Base-by-base conservation (phyloP, 2,888 invertebrate genomes). In the Hirtodrosophila duncani region DNA sequence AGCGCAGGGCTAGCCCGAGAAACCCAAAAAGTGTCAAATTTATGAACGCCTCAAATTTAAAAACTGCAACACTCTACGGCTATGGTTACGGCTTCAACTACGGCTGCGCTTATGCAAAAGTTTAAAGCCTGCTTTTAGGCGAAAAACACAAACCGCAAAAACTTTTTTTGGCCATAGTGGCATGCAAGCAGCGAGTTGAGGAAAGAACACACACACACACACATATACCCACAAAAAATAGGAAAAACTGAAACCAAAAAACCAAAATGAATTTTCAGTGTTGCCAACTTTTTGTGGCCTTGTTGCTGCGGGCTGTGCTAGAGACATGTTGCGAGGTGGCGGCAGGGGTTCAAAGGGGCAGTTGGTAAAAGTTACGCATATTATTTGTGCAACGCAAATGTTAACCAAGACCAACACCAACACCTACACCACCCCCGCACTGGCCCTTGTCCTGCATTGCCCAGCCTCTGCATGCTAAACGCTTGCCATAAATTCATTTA, bases 181-280 rank as follows among this genome's bases (percentile, higher is more conserved):
- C n/a, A n/a, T n/a, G n/a, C n/a, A n/a, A n/a, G n/a, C n/a, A n/a
- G n/a, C n/a, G n/a, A n/a, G n/a, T n/a, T n/a, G n/a, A n/a, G n/a
- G n/a, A n/a, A n/a, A n/a, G n/a, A 27, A 26, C 14, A n/a, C 17
- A 38, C 33, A 6, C 27, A 37, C 48, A 34, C 46, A 43, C 31
- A 20, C 30, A 21, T 21, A 21, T 5, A 30, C 31, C 3, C 24
- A 13, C 34, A 20, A 29, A 42, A 37, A 57, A 16, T 21, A 34
- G 2, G 27, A 26, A 44, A 39, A 51, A 38, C 27, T 29, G 38
- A 27, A 16, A 18, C 16, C 37, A 43, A 38, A 16, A 79, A 55
- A 52, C 61, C 51, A 59, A 79, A 80, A 80, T 77, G 72, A 77
- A 77, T 72, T 72, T 80, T 67, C 72, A 77, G 78, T 72, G 80